phyloP scores from a whole-genome alignment of 2,113 vertebrate species.

The Psilopogon haemacephalus region DNA sequence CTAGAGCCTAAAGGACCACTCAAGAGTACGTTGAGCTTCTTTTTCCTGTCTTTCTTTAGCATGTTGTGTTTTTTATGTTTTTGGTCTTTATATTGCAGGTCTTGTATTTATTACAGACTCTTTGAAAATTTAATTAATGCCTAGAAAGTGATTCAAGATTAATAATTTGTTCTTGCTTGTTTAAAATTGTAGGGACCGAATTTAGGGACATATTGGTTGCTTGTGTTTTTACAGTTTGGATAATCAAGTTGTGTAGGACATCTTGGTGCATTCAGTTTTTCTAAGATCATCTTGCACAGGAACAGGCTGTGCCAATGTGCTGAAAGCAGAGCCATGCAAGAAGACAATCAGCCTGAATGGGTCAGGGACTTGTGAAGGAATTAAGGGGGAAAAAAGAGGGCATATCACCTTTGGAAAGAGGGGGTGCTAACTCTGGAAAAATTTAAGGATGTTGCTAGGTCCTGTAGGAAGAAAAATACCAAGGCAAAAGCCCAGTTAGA shows the following conservation, averaged over 20 bases:
- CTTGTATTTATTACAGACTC: neutral
- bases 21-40: neutral
- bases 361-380: too few relatives aligned
- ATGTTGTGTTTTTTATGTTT: neutral
- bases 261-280: neutral
- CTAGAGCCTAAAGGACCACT: neutral
- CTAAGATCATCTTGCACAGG: neutral
- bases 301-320: too few relatives aligned
- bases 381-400: too few relatives aligned
- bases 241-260: neutral
- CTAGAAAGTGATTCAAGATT: neutral
- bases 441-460: too few relatives aligned
- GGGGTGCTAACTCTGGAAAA: too few relatives aligned
- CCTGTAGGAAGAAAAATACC: too few relatives aligned
- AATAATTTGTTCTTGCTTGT: neutral
- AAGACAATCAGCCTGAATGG: too few relatives aligned
- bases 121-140: neutral
- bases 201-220: neutral
- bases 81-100: neutral
- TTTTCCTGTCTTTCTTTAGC: neutral
- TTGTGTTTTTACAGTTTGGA: neutral
- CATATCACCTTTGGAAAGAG: too few relatives aligned
- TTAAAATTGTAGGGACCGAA: neutral
- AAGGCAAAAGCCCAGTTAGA: too few relatives aligned
- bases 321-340: too few relatives aligned